Evolutionary conservation across 2,113 vertebrate genomes (phyloP).

Genomic region (Leptobrachium ailaonicum): DNA sequence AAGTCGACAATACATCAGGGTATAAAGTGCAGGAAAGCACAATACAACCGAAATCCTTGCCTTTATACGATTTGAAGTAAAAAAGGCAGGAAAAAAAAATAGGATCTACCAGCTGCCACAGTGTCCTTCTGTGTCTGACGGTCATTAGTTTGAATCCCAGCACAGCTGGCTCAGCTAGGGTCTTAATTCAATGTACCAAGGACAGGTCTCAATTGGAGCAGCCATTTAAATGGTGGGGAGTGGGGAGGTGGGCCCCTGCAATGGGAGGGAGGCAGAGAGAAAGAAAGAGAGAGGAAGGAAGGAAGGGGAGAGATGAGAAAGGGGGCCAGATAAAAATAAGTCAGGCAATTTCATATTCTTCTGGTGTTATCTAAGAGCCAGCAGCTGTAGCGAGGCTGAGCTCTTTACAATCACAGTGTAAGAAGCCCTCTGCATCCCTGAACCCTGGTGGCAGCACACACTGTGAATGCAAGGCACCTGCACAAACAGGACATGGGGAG

Average conservation of each 20-base stretch:
- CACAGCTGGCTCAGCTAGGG: constrained; percentile 69
- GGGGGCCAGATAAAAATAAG: constrained; percentile 47
- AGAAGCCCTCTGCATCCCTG: constrained; percentile 50
- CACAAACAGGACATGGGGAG: constrained; percentile 33
- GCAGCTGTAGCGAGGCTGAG: constrained; percentile 59
- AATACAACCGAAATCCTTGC: constrained; percentile 54
- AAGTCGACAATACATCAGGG: constrained; percentile 55
- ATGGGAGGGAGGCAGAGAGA: constrained; percentile 43
- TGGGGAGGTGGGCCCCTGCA: constrained; percentile 52
- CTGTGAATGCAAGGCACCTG: constrained; percentile 32
- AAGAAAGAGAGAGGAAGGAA: constrained; percentile 23
- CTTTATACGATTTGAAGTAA: constrained; percentile 57
- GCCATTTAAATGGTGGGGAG: constrained; percentile 57
- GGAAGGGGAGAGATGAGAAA: constrained; percentile 31
- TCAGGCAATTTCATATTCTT: constrained; percentile 61
- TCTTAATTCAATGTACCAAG: constrained; percentile 67
- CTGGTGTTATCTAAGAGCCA: constrained; percentile 54
- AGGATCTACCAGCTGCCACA: constrained; percentile 68
- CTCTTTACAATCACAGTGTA: constrained; percentile 45
- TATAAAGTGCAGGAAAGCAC: constrained; percentile 52
- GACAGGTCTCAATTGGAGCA: constrained; percentile 64
- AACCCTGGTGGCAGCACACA: constrained; percentile 50
- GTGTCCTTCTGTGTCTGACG: constrained; percentile 69
- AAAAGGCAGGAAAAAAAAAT: constrained; percentile 50
- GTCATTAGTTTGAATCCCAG: constrained; percentile 71